A percentile compares a stretch with the other conserved stretches of the same genome.
Conservation (phyloP, 2,797 vertebrate species). For the Tapera naevia region DNA sequence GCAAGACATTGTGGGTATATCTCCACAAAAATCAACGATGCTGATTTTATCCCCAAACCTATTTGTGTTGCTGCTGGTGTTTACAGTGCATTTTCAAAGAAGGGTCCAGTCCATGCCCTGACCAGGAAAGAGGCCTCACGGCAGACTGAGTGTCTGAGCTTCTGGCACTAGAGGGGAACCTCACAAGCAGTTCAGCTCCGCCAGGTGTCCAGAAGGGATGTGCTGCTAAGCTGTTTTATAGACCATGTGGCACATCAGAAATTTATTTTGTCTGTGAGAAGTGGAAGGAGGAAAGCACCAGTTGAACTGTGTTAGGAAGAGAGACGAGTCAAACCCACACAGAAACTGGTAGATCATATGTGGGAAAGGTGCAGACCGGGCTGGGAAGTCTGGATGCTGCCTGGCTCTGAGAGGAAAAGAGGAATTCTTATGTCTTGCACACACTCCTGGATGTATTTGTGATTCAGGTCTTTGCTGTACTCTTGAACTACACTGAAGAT, state of each 20-base stretch:
- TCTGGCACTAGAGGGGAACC: background rate
- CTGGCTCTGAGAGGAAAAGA: background rate
- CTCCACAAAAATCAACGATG: background rate
- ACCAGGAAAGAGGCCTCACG: background rate
- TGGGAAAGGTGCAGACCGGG: background rate
- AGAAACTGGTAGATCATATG: background rate
- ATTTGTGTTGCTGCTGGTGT: background rate
- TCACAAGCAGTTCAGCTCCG: background rate
- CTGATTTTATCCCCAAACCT: background rate
- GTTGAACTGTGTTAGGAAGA: background rate
- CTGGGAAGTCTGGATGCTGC: background rate
- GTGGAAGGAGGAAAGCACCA: background rate
- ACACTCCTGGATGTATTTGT: background rate
- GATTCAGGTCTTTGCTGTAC: background rate
- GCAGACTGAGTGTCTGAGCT: background rate
- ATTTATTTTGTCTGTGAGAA: background rate
- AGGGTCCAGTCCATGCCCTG: background rate
- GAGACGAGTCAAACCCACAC: background rate
- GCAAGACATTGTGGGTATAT: rapidly evolving
- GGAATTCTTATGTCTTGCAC: background rate
- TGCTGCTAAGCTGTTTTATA: background rate
- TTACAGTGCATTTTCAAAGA: background rate
- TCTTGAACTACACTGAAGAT: background rate
- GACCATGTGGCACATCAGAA: background rate
- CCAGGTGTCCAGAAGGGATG: background rate